A percentile compares a stretch with the other conserved stretches of the same genome.
phyloP scores from a whole-genome alignment of 1,140 invertebrate genomes.

The Aphis gossypii region DNA sequence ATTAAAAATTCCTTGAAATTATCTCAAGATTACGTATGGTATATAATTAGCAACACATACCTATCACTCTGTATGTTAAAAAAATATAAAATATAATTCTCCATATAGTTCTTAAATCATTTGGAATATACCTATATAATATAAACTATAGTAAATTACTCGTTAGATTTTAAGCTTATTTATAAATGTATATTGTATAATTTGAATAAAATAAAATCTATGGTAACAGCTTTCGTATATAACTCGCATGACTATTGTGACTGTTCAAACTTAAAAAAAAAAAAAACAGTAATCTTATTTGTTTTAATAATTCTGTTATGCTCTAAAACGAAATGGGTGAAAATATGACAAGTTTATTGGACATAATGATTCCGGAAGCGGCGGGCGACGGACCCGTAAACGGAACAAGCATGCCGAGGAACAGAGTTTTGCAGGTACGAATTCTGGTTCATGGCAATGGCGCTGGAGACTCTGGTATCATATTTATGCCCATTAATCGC shows the following conservation, averaged over 20 bases:
- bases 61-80: no score
- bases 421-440: not conserved
- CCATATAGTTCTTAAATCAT: no score
- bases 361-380: not conserved
- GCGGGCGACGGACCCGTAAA: not conserved
- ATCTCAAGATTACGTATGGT: no score
- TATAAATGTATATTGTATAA: not conserved
- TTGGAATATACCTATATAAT: no score
- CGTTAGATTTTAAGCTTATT: no score
- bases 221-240: not conserved
- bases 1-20: no score
- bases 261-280: not conserved
- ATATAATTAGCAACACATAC: no score
- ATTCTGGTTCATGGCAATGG: constrained; percentile 12
- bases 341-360: not conserved
- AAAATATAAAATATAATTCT: no score
- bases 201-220: not conserved
- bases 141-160: no score
- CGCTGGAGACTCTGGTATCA: not conserved
- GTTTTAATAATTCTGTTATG: not conserved
- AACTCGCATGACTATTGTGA: not conserved
- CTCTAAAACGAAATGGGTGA: not conserved
- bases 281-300: not conserved
- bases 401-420: not conserved
- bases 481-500: not conserved